phyloP scores from a whole-genome alignment of 2,888 invertebrate species.

The Belgica antarctica region DNA sequence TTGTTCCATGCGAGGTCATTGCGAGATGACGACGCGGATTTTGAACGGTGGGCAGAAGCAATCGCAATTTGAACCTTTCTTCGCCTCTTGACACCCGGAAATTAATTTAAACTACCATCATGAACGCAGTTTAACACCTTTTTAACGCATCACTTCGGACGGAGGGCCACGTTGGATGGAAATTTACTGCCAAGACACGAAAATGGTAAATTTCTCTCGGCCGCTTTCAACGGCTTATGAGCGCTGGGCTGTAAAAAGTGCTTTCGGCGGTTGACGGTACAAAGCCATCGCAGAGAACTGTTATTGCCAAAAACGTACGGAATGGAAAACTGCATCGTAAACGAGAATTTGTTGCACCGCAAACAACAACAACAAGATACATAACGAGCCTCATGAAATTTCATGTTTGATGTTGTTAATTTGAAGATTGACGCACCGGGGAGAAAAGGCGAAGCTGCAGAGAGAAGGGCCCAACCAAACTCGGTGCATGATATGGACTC shows the following conservation, averaged over 20 bases:
- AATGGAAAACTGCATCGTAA: background rate
- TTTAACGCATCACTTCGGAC: background rate
- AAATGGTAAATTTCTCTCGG: constrained; percentile 9
- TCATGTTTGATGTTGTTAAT: constrained; percentile 46
- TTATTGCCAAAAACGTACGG: constrained; percentile 12
- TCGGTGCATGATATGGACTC: constrained; percentile 3
- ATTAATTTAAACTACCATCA: constrained; percentile 21
- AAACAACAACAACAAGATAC: constrained; percentile 25
- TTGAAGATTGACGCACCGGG: constrained; percentile 47
- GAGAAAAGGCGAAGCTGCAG: constrained; percentile 31
- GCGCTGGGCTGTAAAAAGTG: background rate
- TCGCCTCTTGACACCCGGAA: background rate
- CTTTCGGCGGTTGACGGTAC: constrained; percentile 25
- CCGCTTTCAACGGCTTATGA: background rate
- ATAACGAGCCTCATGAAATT: constrained; percentile 43
- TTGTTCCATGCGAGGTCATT: background rate
- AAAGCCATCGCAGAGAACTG: constrained; percentile 1
- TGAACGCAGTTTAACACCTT: constrained; percentile 10
- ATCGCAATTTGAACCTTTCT: background rate
- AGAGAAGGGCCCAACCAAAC: background rate
- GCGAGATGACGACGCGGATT: no score
- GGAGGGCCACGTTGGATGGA: background rate
- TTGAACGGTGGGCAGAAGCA: background rate
- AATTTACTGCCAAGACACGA: background rate
- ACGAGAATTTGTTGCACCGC: constrained; percentile 11